phyloP scores from a whole-genome alignment of 2,113 vertebrate species.

The crab-eating macaque (Macaca fascicularis) region T2T-MFA8v1.1 NC_088377.1:90964501-90965000 shows the following conservation, averaged over 20 bases:
- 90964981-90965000: too few species aligned
- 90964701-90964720: neutral
- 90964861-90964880: neutral
- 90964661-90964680: neutral
- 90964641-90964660: neutral
- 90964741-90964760: slow-evolving; percentile 24
- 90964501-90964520: neutral
- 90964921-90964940: neutral
- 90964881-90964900: neutral
- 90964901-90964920: neutral
- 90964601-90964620: neutral
- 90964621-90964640: slow-evolving; percentile 14
- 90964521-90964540: neutral
- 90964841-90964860: neutral
- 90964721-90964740: neutral
- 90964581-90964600: neutral
- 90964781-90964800: neutral
- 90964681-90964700: neutral
- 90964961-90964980: too few species aligned
- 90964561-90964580: neutral
- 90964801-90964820: neutral
- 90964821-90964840: neutral
- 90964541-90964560: neutral
- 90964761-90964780: neutral
- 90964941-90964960: neutral